Percentiles rank a stretch among this genome's conserved stretches.
Conservation (phyloP, 2,888 invertebrate genomes). For the Drosophila falleni region DNA sequence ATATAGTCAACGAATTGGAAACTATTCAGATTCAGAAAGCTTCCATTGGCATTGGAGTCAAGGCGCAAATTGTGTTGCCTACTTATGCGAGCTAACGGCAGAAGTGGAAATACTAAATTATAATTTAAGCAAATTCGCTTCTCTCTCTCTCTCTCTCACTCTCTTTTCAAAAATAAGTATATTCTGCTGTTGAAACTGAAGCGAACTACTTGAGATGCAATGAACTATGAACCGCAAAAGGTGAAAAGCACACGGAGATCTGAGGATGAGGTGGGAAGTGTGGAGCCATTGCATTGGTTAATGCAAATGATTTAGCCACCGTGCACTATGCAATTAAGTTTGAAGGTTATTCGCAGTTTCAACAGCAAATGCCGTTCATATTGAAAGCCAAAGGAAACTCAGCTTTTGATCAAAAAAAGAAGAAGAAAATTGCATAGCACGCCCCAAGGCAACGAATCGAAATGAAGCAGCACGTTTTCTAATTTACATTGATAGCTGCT, state of each 20-base stretch:
- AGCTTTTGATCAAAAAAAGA: conserved; percentile 28
- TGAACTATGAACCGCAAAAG: conserved; percentile 71
- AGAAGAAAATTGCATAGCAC: conserved; percentile 30
- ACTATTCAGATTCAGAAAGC: conserved; percentile 54
- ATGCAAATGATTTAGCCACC: conserved; percentile 75
- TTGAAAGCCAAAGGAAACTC: conserved; percentile 40
- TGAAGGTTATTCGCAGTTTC: conserved; percentile 65
- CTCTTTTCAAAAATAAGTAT: conserved; percentile 6
- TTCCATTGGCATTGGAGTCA: conserved; percentile 41
- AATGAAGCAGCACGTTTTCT: conserved; percentile 69
- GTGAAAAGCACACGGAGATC: conserved; percentile 55
- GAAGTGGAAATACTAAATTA: conserved; percentile 59
- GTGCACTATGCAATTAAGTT: conserved; percentile 73
- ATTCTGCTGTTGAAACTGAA: conserved; percentile 28
- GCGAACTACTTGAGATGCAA: conserved; percentile 71
- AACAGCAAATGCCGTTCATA: conserved; percentile 34
- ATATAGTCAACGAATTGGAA: conserved; percentile 71
- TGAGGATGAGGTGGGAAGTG: conserved; percentile 4
- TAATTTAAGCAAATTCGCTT: conserved; percentile 71
- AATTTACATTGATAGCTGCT: conserved; percentile 77
- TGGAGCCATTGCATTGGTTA: conserved; percentile 55
- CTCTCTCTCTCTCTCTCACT: conserved; percentile 19
- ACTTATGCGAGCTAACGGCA: conserved; percentile 50
- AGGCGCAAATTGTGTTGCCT: conserved; percentile 61
- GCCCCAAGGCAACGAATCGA: conserved; percentile 67